Percentiles rank a stretch among this genome's conserved stretches.
Evolutionary conservation across 2,888 invertebrate genomes (phyloP).

Genomic region (Agrotis exclamationis): DNA sequence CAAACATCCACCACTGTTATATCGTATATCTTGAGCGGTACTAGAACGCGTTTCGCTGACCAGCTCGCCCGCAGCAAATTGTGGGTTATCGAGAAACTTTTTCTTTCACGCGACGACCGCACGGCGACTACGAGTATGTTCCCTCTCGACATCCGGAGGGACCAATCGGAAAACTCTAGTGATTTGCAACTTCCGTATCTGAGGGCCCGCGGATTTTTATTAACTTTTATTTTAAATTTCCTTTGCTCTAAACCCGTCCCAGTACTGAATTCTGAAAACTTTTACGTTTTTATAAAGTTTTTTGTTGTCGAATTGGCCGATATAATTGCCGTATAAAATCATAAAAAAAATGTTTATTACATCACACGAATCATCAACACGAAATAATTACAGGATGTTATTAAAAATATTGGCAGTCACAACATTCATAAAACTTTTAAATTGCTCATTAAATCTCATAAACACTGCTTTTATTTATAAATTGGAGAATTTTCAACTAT

Average conservation of each 20-base stretch:
- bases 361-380: not conserved
- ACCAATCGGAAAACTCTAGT: slow-evolving; percentile 79
- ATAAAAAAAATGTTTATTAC: not conserved
- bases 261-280: slow-evolving; percentile 19
- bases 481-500: slow-evolving; percentile 31
- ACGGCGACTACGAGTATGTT: slow-evolving; percentile 69
- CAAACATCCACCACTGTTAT: slow-evolving; percentile 15
- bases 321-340: not conserved
- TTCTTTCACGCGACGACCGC: slow-evolving; percentile 31
- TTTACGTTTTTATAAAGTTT: slow-evolving; percentile 1
- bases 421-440: slow-evolving; percentile 25
- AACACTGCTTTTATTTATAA: slow-evolving; percentile 18
- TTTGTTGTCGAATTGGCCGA: not conserved
- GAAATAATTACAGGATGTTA: not conserved
- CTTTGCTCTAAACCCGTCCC: slow-evolving; percentile 8
- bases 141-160: slow-evolving; percentile 81
- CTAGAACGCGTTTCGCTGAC: slow-evolving; percentile 43
- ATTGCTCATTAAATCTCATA: slow-evolving; percentile 30
- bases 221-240: slow-evolving; percentile 30
- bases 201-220: slow-evolving; percentile 66
- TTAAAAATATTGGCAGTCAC: slow-evolving; percentile 11
- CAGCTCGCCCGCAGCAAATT: slow-evolving; percentile 51
- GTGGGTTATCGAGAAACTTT: slow-evolving; percentile 59
- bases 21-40: slow-evolving; percentile 22
- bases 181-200: slow-evolving; percentile 83